A percentile compares a stretch with the other conserved stretches of the same genome.
phyloP scores from a whole-genome alignment of 2,113 vertebrate species.

The Holacanthus passer region DNA sequence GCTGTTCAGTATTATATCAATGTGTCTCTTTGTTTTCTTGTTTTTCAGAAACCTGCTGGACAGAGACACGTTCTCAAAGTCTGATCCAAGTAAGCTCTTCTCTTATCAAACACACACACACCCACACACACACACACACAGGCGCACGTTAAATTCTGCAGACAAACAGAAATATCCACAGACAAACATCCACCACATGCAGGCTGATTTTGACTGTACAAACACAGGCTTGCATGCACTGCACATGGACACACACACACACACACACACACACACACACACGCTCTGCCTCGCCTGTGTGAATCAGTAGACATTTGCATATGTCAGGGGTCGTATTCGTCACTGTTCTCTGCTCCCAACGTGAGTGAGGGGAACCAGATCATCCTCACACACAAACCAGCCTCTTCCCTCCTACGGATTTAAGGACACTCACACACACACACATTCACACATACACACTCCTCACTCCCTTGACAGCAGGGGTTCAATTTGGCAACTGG shows the following conservation, averaged over 20 bases:
- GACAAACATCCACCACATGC: constrained; percentile 30
- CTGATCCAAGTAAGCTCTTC: constrained; percentile 91
- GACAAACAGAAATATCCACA: constrained; percentile 31
- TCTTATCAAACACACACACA: constrained; percentile 23
- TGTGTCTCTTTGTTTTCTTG: constrained; percentile 52
- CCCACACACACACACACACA: constrained; percentile 24
- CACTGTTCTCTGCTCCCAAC: constrained; percentile 61
- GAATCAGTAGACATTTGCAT: constrained; percentile 78
- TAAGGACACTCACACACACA: constrained; percentile 34
- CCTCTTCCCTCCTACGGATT: constrained; percentile 38
- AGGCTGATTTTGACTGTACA: constrained; percentile 32
- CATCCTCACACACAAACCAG: constrained; percentile 54
- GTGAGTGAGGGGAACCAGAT: constrained; percentile 66
- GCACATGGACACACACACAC: constrained; percentile 15
- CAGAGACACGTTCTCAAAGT: constrained; percentile 97
- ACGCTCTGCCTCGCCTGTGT: constrained; percentile 39
- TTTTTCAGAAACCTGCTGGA: constrained; percentile 89
- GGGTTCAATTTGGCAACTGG: constrained; percentile 50
- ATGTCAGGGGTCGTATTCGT: constrained; percentile 76
- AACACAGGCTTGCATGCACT: constrained; percentile 13
- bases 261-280: constrained; percentile 29
- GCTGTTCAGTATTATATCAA: constrained; percentile 13
- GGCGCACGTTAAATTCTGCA: constrained; percentile 26
- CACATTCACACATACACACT: constrained; percentile 21
- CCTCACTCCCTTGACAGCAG: constrained; percentile 50